These are phyloP conservation scores for Agelas oroides DNA, from an alignment of 37 sponge, comb jelly and placozoan species.

Conservation along the genomic window DNA sequence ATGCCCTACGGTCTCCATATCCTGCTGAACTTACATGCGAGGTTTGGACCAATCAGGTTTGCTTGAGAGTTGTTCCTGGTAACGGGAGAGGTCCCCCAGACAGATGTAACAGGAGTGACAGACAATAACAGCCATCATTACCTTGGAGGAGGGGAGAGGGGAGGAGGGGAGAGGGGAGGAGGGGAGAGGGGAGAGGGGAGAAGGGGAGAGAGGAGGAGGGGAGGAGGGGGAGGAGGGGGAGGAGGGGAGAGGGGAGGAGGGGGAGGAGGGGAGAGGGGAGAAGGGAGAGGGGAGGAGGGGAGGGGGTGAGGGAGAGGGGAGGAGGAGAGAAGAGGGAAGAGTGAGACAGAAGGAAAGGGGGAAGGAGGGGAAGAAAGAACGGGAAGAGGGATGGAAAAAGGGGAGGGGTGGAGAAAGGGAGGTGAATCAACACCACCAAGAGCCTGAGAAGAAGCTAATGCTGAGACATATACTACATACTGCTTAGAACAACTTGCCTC, in stretches of 20 bases:
- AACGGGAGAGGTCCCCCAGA: slow-evolving; percentile 83
- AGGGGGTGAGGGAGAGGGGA: slow-evolving; percentile 10
- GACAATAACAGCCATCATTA: slow-evolving; percentile 37
- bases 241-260: slow-evolving; percentile 15
- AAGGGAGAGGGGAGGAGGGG: slow-evolving; percentile 26
- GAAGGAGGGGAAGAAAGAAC: slow-evolving; percentile 33
- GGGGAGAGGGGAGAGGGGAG: background rate
- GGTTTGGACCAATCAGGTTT: slow-evolving; percentile 70
- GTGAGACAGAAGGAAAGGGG: slow-evolving; percentile 31
- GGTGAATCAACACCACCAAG: background rate
- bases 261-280: slow-evolving; percentile 37
- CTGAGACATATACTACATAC: too few relatives aligned
- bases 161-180: background rate
- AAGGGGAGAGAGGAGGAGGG: background rate
- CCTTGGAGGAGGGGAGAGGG: slow-evolving; percentile 34
- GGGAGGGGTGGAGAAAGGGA: background rate
- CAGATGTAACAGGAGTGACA: slow-evolving; percentile 74
- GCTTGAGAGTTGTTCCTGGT: slow-evolving; percentile 51
- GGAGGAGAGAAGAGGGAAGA: slow-evolving; percentile 22
- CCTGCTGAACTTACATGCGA: slow-evolving; percentile 39
- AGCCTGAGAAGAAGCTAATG: too few relatives aligned
- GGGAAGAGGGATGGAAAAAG: slow-evolving; percentile 28
- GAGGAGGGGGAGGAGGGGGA: background rate
- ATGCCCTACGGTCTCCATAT: too few relatives aligned
- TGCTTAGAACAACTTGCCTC: too few relatives aligned